Percentiles rank a stretch among this genome's conserved stretches.
phyloP scores from a whole-genome alignment of 1,140 invertebrate genomes.

The Cecropterus lyciades region DNA sequence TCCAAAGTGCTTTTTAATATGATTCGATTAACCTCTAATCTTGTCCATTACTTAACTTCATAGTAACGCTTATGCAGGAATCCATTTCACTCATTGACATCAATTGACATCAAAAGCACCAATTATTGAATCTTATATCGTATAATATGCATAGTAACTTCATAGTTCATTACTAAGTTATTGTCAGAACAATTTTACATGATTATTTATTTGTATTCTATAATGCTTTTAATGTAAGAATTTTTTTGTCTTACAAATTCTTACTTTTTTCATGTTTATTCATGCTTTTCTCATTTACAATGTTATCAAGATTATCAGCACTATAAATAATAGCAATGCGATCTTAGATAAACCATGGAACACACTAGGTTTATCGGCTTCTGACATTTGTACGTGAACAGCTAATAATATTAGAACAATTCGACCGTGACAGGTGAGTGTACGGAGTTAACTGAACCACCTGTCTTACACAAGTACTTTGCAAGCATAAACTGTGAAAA shows the following conservation, averaged over 20 bases:
- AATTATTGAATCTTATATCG: constrained; percentile 13
- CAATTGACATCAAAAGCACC: constrained; percentile 43
- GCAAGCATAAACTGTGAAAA: constrained; percentile 50
- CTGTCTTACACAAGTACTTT: constrained; percentile 41
- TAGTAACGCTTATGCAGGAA: constrained; percentile 51
- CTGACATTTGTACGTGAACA: constrained; percentile 38
- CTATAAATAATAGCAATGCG: background rate
- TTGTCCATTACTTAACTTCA: constrained; percentile 59
- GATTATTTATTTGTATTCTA: no score
- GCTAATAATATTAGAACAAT: constrained; percentile 41
- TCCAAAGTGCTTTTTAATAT: constrained; percentile 38
- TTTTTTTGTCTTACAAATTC: no score
- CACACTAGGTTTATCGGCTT: constrained; percentile 13
- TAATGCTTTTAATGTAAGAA: no score
- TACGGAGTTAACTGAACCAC: constrained; percentile 28
- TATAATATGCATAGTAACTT: background rate
- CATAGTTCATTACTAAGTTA: background rate
- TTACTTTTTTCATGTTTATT: no score
- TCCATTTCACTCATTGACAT: constrained; percentile 67
- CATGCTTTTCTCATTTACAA: background rate
- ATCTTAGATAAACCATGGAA: background rate
- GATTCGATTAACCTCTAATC: constrained; percentile 73
- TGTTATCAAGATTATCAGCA: background rate
- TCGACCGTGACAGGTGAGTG: constrained; percentile 42
- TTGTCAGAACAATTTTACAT: no score